Evolutionary conservation across 2,888 invertebrate genomes (phyloP), one percentile per base, ranked within the genome.

Genomic region (Zelleria hepariella): DNA sequence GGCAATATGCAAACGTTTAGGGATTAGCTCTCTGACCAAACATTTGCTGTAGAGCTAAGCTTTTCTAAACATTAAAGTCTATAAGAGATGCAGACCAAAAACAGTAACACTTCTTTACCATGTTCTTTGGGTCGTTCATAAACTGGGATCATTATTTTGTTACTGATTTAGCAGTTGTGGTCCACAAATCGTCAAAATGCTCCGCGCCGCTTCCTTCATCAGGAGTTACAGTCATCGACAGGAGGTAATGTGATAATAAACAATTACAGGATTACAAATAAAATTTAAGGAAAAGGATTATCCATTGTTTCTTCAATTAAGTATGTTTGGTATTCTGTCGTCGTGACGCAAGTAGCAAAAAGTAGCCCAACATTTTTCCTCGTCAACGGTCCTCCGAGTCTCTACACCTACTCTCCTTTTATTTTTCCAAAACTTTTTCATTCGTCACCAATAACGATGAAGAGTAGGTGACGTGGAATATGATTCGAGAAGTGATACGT

Each of bases 121-220:
- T 20, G 51, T 51, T 51, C 21, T 8, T 10, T 20, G 5, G 51
- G 21, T 18, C n/a, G n/a, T 54, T 15, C n/a, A n/a, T 26, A 26
- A 54, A 54, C n/a, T 18, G n/a, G 18, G 18, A n/a, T 54, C 26
- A n/a, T 25, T 25, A 53, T 71, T 61, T 10, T 61, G 58, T 61
- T 60, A 32, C 57, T 61, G 8, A 48, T 59, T 55, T 56, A 18
- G 21, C 32, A 8, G 54, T 53, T 53, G 64, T 64, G 62, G 66
- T 63, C 61, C 56, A n/a, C 67, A 66, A 65, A 66, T 62, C 58
- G 59, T 63, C 67, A 65, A 73, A 68, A 88, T 88, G 87, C 74
- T 85, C 66, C 86, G 87, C 60, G 86, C 83, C 47, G 80, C 87
- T 61, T 86, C 87, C 61, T 85, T 86, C 67, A 77, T 86, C 70